phyloP scores from a whole-genome alignment of 1,140 invertebrate species.

The Drosophila guanche region DNA sequence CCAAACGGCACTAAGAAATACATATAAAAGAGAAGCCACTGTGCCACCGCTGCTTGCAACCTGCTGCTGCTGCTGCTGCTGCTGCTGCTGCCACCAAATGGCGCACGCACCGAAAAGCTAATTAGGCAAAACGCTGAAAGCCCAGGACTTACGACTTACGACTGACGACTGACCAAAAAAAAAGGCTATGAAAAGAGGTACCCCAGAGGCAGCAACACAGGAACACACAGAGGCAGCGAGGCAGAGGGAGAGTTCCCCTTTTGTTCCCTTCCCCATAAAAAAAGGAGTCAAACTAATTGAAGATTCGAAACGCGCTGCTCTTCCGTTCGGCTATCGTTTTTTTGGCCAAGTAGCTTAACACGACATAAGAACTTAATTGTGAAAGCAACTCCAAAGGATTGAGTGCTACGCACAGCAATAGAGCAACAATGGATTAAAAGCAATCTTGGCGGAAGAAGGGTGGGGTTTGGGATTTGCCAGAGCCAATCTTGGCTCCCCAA shows the following conservation, averaged over 20 bases:
- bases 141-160: constrained; percentile 15
- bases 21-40: constrained; percentile 11
- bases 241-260: constrained; percentile 1
- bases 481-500: constrained; percentile 9
- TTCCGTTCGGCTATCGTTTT: too few species aligned
- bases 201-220: constrained; percentile 36
- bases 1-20: constrained; percentile 31
- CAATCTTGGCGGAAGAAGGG: too few species aligned
- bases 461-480: not conserved
- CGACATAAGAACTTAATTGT: too few species aligned
- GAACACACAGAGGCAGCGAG: constrained; percentile 55
- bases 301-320: not conserved
- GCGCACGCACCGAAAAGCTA: constrained; percentile 75
- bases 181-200: constrained; percentile 58
- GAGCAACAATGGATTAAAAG: too few species aligned
- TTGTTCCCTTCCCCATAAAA: constrained; percentile 19
- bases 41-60: too few species aligned
- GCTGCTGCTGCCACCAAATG: constrained; percentile 25
- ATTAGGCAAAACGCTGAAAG: constrained; percentile 76
- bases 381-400: too few species aligned
- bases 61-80: too few species aligned
- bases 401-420: too few species aligned
- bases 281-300: constrained; percentile 34
- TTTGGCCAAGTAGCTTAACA: too few species aligned
- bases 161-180: constrained; percentile 30